Conservation (phyloP, 2,113 vertebrate genomes). For the Thryonomys swinderianus region DNA sequence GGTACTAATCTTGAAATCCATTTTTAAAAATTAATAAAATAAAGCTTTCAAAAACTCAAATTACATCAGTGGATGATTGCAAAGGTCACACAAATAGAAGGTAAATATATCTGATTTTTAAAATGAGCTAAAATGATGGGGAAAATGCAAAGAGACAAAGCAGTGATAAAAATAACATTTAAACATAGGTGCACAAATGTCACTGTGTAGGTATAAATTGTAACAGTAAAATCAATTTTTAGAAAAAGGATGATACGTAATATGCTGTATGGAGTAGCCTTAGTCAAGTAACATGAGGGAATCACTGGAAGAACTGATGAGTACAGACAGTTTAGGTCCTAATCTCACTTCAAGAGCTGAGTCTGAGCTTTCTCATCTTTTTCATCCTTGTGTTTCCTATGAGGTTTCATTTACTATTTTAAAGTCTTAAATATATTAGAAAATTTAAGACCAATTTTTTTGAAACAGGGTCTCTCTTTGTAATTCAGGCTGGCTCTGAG, state of each 20-base stretch:
- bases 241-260: neutral
- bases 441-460: too few species aligned
- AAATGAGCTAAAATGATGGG: neutral
- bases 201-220: too few species aligned
- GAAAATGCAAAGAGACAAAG: neutral
- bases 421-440: neutral
- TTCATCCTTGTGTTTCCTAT: neutral
- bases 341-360: neutral
- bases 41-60: too few species aligned
- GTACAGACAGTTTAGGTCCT: neutral
- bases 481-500: too few species aligned
- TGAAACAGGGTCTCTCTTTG: too few species aligned
- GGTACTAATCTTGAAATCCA: too few species aligned
- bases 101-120: neutral
- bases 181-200: neutral
- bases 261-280: neutral
- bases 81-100: neutral
- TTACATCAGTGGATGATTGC: neutral
- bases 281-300: too few species aligned
- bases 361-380: neutral
- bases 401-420: neutral
- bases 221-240: too few species aligned
- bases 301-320: fast-evolving
- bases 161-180: neutral
- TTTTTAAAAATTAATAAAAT: too few species aligned